A percentile compares a stretch with the other conserved stretches of the same genome.
These are phyloP conservation scores for Alfaro cultratus DNA, from an alignment of 2,797 vertebrate species.

Conservation along the genomic window DNA sequence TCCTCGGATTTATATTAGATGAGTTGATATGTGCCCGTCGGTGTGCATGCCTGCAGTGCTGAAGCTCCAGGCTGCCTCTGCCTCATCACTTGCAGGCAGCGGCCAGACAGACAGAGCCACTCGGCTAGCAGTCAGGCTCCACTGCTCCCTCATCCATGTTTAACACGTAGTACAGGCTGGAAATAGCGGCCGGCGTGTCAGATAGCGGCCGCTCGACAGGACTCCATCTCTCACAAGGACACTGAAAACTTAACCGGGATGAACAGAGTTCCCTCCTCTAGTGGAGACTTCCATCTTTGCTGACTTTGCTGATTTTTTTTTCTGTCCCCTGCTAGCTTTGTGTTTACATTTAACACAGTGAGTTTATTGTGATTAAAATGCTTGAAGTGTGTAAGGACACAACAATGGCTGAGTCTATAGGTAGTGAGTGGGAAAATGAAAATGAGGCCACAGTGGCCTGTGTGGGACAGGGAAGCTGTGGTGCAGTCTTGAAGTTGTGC, in stretches of 20 bases:
- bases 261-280: conserved; percentile 45
- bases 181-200: conserved; percentile 74
- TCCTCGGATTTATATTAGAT: conserved; percentile 41
- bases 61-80: conserved; percentile 52
- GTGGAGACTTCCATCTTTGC: conserved; percentile 52
- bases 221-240: conserved; percentile 53
- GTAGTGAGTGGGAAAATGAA: conserved; percentile 41
- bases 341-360: conserved; percentile 39
- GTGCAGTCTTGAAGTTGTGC: conserved; percentile 74
- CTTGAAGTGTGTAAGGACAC: conserved; percentile 27
- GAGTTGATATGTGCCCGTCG: conserved; percentile 29
- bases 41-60: conserved; percentile 59
- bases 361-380: conserved; percentile 23
- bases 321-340: conserved; percentile 20
- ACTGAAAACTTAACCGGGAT: conserved; percentile 42
- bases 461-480: conserved; percentile 71
- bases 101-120: conserved; percentile 56
- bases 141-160: conserved; percentile 76
- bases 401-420: conserved; percentile 24
- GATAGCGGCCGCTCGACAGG: conserved; percentile 55
- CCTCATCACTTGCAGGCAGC: conserved; percentile 64
- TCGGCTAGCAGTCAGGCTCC: conserved; percentile 65
- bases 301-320: conserved; percentile 48
- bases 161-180: conserved; percentile 74
- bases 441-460: conserved; percentile 67